Base-by-base conservation (phyloP, 30 jellyfish, hydroid and myxozoan genomes). In the Aurelia coerulea region DNA sequence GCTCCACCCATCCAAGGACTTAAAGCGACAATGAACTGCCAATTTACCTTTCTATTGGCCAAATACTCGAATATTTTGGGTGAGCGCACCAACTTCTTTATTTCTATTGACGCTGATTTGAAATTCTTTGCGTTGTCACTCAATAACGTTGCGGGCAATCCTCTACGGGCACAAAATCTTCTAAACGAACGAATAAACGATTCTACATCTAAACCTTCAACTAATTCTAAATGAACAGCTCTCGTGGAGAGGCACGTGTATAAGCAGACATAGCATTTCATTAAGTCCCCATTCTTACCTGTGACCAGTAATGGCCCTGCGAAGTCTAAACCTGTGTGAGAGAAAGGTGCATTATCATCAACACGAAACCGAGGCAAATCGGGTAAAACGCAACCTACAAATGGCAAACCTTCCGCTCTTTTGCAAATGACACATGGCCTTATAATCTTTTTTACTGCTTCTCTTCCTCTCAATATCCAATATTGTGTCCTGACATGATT, bases 401-500 rank as follows among this genome's bases (percentile, higher is more conserved):
- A 37, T 37, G 46, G 46, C 46, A 37, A 4, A 37, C 4, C 46
- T 37, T 37, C 4, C 4, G 33, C 7, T 58, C 73, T 65, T 51
- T 6, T 80, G 56, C 90, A 80, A 6, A 53, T 46, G 12, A 76
- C 79, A 76, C 87, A 76, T 19, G 52, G 56, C 52, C 82, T n/a
- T n/a, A 76, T 31, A 18, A 76, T n/a, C n/a, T 9, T 51, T 68
- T 76, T 76, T 16, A 76, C 87, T 23, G 11, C 13, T 58, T 76
- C 79, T 17, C 87, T 34, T 15, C 79, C 84, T 17, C 84, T n/a
- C 11, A 76, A 52, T 33, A 76, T 54, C 87, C 87, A 76, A 23
- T 37, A 37, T 37, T 37, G 46, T 37, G 4, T 37, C 4, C 46
- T 37, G 46, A 37, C 2, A 37, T 37, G 31, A 41, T 33, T 59